Evolutionary conservation across 2,797 vertebrate species (phyloP).

Genomic region (Podargus strigoides): DNA sequence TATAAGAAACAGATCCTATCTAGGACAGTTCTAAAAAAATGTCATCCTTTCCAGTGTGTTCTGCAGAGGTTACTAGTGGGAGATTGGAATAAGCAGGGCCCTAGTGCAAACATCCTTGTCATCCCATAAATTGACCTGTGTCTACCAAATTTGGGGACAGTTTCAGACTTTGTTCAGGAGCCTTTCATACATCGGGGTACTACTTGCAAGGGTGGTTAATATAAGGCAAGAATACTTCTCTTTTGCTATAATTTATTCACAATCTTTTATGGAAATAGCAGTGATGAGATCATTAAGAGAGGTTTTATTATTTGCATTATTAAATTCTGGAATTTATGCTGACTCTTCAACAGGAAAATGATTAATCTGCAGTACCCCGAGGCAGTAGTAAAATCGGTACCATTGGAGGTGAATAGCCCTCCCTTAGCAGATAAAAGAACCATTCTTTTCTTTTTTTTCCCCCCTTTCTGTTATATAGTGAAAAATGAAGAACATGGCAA

Average conservation of each 20-base stretch:
- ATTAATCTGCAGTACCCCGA: conserved; percentile 10
- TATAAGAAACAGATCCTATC: background rate
- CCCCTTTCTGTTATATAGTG: background rate
- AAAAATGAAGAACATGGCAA: background rate
- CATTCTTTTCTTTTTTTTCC: background rate
- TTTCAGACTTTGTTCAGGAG: background rate
- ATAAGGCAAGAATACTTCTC: background rate
- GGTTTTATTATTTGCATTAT: conserved; percentile 44
- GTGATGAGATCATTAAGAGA: conserved; percentile 47
- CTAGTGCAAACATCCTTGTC: background rate
- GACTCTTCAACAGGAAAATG: conserved; percentile 14
- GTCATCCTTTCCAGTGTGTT: background rate
- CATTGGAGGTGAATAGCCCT: background rate
- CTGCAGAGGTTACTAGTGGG: background rate
- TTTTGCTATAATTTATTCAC: conserved; percentile 31
- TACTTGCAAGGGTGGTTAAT: background rate
- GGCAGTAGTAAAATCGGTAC: background rate
- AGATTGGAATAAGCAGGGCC: background rate
- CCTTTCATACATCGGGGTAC: background rate
- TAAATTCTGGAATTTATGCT: conserved; percentile 55
- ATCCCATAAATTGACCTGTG: background rate
- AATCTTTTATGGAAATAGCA: background rate
- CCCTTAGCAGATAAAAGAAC: background rate
- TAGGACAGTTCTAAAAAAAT: background rate
- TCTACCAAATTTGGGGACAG: background rate